A percentile compares a stretch with the other conserved stretches of the same genome.
Evolutionary conservation across 2,888 invertebrate species (phyloP).

Genomic region (Notocelia uddmanniana): DNA sequence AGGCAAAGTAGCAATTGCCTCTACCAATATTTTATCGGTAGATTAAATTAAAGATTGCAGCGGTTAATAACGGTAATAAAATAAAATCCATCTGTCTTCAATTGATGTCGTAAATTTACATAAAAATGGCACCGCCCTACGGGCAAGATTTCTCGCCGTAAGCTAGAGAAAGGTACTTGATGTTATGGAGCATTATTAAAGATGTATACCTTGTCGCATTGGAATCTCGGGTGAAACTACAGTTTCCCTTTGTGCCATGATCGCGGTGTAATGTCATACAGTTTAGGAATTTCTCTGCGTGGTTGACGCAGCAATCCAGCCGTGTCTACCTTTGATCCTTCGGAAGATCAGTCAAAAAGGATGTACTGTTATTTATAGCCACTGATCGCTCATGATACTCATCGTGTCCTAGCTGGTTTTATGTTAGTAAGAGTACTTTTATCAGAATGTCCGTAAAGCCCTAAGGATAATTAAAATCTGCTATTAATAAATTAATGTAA

Average conservation of each 20-base stretch:
- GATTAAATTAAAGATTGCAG: conserved; percentile 13
- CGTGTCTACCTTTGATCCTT: conserved; percentile 16
- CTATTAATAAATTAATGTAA: not conserved
- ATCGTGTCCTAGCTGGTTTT: not conserved
- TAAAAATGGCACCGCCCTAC: conserved; percentile 44
- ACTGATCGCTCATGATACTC: not conserved
- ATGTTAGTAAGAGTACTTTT: not conserved
- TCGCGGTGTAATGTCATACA: conserved; percentile 26
- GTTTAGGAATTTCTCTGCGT: conserved; percentile 29
- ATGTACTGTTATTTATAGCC: conserved; percentile 4
- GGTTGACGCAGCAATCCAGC: conserved; percentile 3
- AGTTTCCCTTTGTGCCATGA: conserved; percentile 35
- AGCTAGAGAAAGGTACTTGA: conserved; percentile 58
- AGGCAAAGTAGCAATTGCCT: conserved; percentile 14
- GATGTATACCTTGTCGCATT: conserved; percentile 46
- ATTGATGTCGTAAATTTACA: conserved; percentile 40
- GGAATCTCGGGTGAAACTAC: conserved; percentile 42
- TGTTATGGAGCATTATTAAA: conserved; percentile 59
- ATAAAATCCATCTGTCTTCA: conserved; percentile 33
- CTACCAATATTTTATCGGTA: conserved; percentile 23
- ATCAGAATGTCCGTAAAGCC: not conserved
- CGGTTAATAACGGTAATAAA: conserved; percentile 40
- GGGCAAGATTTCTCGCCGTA: conserved; percentile 61
- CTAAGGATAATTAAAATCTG: not conserved
- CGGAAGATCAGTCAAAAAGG: not conserved